Base-by-base conservation (phyloP, 2,888 invertebrate species). In the Drosophila limbata region DNA sequence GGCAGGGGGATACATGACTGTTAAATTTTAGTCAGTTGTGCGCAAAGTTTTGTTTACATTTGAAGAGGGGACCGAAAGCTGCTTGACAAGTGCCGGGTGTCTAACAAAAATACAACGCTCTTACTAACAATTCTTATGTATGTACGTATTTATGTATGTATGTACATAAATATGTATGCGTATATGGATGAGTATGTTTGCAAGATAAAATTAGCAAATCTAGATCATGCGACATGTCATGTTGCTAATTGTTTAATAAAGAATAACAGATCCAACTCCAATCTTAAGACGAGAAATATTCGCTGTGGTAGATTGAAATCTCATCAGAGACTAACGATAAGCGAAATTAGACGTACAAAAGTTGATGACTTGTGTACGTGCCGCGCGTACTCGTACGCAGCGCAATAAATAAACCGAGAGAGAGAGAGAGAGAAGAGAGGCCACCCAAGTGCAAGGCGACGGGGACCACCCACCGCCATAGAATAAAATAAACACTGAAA, bases 221-320 rank as follows among this genome's bases (percentile, higher is more conserved):
- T 51, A 67, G 61, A 69, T 72, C 66, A 77, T 72, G 69, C 69
- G 61, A 62, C 52, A 61, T 48, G 44, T 52, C 40, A 53, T 45
- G 53, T 61, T 68, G 64, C 67, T 78, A 78, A 83, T 80, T 85
- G 70, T 78, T 83, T 73, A 25, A 76, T 73, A 78, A 83, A 83
- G 69, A 85, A 69, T 52, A 82, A 79, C 68, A 75, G 10, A 61
- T 40, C 19, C 25, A 10, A 68, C 61, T 56, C 21, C 52, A 47
- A 73, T 69, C 37, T 48, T n/a, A 53, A 42, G 37, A 57, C 48
- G 47, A 45, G 25, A 21, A 39, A 28, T 31, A 37, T 25, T 10
- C 37, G 21, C 51, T 17, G 42, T 35, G 42, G 42, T 51, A 56
- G 44, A 65, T 57, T 44, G 35, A 72, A 67, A 73, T 65, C 66